phyloP scores from a whole-genome alignment of 2,888 invertebrate species.

The Andrena trimmerana region DNA sequence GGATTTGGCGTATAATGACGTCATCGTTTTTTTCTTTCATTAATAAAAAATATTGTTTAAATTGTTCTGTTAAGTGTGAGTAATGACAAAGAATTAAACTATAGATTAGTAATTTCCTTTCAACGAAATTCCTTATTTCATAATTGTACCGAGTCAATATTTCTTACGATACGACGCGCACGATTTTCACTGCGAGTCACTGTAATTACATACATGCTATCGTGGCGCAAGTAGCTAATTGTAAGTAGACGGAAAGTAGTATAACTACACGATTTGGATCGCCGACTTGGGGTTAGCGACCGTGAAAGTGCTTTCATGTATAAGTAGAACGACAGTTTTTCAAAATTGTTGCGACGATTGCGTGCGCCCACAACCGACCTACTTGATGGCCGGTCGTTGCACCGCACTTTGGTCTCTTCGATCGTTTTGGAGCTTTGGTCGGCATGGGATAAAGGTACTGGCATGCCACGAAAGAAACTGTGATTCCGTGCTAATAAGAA shows the following conservation, averaged over 20 bases:
- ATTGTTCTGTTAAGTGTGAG: too few species aligned
- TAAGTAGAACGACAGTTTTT: constrained; percentile 84
- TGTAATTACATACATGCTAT: too few species aligned
- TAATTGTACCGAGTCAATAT: too few species aligned
- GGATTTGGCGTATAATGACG: too few species aligned
- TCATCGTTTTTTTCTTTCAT: too few species aligned
- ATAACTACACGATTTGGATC: constrained; percentile 32
- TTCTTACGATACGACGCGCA: too few species aligned
- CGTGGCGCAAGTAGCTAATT: too few species aligned
- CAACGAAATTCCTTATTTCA: too few species aligned
- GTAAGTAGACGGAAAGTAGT: constrained; percentile 34
- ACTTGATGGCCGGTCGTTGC: constrained; percentile 82
- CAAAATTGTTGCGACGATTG: constrained; percentile 84
- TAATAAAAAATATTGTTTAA: too few species aligned
- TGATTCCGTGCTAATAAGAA: constrained; percentile 46
- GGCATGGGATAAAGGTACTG: constrained; percentile 41
- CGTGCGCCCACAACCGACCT: constrained; percentile 85
- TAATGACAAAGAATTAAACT: too few species aligned
- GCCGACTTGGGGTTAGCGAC: constrained; percentile 82
- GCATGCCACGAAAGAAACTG: constrained; percentile 72
- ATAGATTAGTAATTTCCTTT: too few species aligned
- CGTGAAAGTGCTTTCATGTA: constrained; percentile 84
- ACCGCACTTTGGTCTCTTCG: constrained; percentile 73
- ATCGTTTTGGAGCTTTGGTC: constrained; percentile 67
- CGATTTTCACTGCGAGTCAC: too few species aligned